Evolutionary conservation across 1,140 invertebrate species (phyloP), one percentile per base, ranked within the genome.

Genomic region (Reticulitermes speratus): DNA sequence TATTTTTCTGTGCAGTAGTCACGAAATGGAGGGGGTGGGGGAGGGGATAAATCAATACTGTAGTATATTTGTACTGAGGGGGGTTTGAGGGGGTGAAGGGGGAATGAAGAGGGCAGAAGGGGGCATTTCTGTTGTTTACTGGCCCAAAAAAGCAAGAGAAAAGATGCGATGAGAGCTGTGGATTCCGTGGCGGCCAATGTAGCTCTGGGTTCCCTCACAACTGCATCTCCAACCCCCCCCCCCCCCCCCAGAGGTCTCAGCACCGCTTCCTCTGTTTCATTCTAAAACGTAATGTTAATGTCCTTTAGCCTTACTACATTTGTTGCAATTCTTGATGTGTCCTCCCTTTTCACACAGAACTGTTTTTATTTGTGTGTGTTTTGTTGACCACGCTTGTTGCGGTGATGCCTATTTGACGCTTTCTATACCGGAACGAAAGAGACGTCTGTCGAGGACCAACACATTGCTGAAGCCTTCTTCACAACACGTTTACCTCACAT

Each of bases 1-100:
- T 85, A 85, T 85, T 85, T 85, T 69, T 52, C 69, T 69, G 85
- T 85, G 85, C 85, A 85, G 85, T 85, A 85, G 85, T 85, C 85
- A 75, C 85, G 85, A 55, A 85, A 75, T n/a, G 59, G 48, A 55
- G 59, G 84, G 84, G 82, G 82, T 21, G 44, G 83, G 83, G 44
- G 83, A 23, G n/a, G 85, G 59, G 69, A 55, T 52, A 55, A 85
- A 85, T 85, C 85, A 85, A 85, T 85, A 85, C 59, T 52, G 85
- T 85, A 85, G 85, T 85, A 82, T 85, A 85, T 85, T 85, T 85
- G 85, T 85, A 85, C 85, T 85, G 85, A 85, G 85, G 7, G 84
- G 52, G 30, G 52, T 81, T 44, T 44, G 48, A 48, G 83, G 83
- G 12, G 85, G 52, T 38, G 52, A 38, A 8, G 44, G 84, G 32